These are phyloP conservation scores for Euzetes globulus DNA, from an alignment of 2,888 invertebrate genomes.

Conservation along the genomic window DNA sequence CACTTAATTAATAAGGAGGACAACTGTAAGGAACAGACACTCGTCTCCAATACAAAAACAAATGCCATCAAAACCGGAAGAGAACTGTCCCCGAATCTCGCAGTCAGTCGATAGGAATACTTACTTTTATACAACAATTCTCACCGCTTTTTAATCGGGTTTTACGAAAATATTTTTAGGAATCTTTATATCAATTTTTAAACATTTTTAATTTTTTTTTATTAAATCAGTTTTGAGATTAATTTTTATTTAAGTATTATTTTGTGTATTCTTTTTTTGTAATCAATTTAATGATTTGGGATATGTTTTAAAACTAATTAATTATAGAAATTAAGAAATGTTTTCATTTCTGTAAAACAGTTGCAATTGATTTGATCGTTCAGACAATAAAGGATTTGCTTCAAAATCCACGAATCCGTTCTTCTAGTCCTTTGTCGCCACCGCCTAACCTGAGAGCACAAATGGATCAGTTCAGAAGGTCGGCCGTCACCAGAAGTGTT, in stretches of 20 bases:
- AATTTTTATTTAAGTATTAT: background rate
- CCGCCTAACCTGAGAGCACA: constrained; percentile 14
- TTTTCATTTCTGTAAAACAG: constrained; percentile 28
- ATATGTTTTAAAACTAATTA: background rate
- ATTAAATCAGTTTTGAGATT: background rate
- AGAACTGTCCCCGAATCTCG: background rate
- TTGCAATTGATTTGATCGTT: constrained; percentile 41
- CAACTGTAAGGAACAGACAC: background rate
- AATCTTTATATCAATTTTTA: background rate
- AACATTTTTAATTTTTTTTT: background rate
- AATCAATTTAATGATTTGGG: background rate
- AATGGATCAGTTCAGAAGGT: background rate
- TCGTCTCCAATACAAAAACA: constrained; percentile 14
- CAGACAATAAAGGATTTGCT: constrained; percentile 39
- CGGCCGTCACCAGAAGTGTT: constrained; percentile 5
- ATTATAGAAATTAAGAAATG: background rate
- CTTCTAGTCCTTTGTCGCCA: constrained; percentile 9
- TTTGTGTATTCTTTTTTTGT: background rate
- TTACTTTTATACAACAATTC: background rate
- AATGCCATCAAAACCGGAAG: constrained; percentile 9
- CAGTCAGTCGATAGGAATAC: constrained; percentile 20
- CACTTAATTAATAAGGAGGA: background rate
- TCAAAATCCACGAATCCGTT: constrained; percentile 8
- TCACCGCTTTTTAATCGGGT: background rate
- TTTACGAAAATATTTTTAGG: background rate